Evolutionary conservation across 2,888 invertebrate species (phyloP).

Genomic region (Hymenopus coronatus): DNA sequence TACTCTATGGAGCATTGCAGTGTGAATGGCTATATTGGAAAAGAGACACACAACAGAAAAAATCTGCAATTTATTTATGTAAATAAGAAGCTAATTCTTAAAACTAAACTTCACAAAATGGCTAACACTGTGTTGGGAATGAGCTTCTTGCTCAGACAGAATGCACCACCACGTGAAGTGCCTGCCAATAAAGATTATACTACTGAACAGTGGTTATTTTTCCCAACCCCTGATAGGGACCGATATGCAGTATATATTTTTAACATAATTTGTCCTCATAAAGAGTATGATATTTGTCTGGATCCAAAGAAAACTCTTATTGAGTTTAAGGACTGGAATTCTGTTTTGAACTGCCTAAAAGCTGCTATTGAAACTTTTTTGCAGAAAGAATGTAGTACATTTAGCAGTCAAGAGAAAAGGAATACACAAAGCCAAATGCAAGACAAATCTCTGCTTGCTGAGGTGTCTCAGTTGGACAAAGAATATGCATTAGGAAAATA

Average conservation of each 20-base stretch:
- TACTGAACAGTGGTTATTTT: constrained; percentile 27
- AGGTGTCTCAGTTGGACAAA: not conserved
- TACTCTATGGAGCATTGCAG: constrained; percentile 49
- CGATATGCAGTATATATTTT: constrained; percentile 52
- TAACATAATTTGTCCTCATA: constrained; percentile 53
- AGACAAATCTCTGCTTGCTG: not conserved
- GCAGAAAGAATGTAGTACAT: constrained; percentile 12
- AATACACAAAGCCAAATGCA: not conserved
- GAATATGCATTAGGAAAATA: not conserved
- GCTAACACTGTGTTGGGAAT: constrained; percentile 46
- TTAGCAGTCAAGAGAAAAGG: not conserved
- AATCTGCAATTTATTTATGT: constrained; percentile 62
- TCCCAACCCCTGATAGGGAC: constrained; percentile 29
- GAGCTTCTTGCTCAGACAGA: constrained; percentile 33
- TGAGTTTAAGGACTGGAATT: constrained; percentile 56
- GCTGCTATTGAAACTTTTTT: constrained; percentile 43
- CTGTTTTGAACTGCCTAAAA: constrained; percentile 47
- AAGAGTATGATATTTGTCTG: constrained; percentile 51
- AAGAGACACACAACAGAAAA: constrained; percentile 48
- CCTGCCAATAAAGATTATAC: constrained; percentile 29
- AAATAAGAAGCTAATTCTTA: constrained; percentile 58
- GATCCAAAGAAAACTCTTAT: constrained; percentile 52
- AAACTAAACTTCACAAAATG: constrained; percentile 52
- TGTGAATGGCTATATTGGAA: constrained; percentile 58
- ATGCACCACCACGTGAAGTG: constrained; percentile 26